Evolutionary conservation across 2,113 vertebrate species (phyloP).

Genomic region (Cyprinus carpio): DNA sequence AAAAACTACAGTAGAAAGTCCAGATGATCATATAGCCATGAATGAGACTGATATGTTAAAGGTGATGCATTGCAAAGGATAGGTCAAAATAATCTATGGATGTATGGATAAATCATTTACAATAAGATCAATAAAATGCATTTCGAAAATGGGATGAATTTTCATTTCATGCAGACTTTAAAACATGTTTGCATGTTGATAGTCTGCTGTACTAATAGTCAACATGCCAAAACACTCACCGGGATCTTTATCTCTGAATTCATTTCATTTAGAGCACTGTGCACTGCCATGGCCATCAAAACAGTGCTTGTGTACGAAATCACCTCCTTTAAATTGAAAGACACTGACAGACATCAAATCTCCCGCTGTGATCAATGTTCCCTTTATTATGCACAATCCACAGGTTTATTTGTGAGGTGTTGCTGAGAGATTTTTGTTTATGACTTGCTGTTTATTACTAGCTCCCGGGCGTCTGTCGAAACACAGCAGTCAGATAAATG

Average conservation of each 20-base stretch:
- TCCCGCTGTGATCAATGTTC: background rate
- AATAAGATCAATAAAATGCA: background rate
- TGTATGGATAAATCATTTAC: background rate
- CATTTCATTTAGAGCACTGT: background rate
- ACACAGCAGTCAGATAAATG: constrained; percentile 19
- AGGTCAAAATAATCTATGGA: background rate
- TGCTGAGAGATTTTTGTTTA: constrained; percentile 16
- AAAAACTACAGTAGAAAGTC: background rate
- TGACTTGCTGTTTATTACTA: constrained; percentile 19
- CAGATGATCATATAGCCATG: background rate
- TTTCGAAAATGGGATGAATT: background rate
- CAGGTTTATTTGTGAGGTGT: constrained; percentile 12
- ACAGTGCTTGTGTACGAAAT: background rate
- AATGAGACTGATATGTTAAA: background rate
- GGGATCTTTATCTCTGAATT: background rate
- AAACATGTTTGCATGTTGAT: background rate
- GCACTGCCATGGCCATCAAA: background rate
- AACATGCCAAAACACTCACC: background rate
- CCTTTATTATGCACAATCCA: constrained; percentile 9
- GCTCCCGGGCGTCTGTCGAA: constrained; percentile 4
- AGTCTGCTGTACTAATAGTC: background rate
- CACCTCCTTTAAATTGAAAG: constrained; percentile 9
- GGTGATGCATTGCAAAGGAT: background rate
- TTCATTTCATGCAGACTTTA: background rate
- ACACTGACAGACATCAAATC: background rate